Base-by-base conservation (phyloP, 1,140 invertebrate genomes). In the Paramacrobiotus metropolitanus region DNA sequence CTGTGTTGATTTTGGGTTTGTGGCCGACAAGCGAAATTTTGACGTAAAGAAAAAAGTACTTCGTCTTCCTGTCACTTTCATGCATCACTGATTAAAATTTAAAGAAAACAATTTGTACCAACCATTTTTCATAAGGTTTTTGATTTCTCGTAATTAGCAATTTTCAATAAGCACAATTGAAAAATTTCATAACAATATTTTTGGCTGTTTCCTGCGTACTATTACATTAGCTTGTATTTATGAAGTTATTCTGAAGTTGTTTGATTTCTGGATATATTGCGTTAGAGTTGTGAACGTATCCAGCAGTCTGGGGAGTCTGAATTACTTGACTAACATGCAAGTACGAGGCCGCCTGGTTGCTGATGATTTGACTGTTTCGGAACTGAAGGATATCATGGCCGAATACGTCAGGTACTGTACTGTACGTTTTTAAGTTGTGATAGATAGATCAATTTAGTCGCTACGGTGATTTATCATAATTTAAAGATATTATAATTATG, bases 201-300 rank as follows among this genome's bases (percentile, higher is more conserved):
- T 40, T 40, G 34, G 9, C n/a, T 40, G 34, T 40, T 40, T 28
- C 2, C 29, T n/a, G n/a, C n/a, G n/a, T n/a, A n/a, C n/a, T n/a
- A n/a, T n/a, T n/a, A n/a, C n/a, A n/a, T n/a, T n/a, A n/a, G n/a
- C n/a, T 21, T 24, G 3, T 28, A 21, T 60, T 66, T 21, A 48
- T 9, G 3, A 59, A 2, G 21, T 20, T 30, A 1, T 28, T 20
- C 24, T 2, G 18, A 21, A 60, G 48, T 30, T 31, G 29, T 60
- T 28, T 55, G 34, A 61, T 18, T 24, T 55, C 48, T 60, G 40
- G 21, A n/a, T n/a, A n/a, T n/a, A n/a, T 62, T n/a, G n/a, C n/a
- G n/a, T n/a, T n/a, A 77, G 81, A 70, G 81, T 87, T 28, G 80
- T 85, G 0, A 83, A 85, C 71, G 62, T 87, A 0, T 85, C 83